Evolutionary conservation across 2,113 vertebrate species (phyloP), one percentile per base, ranked within the genome.

Genomic region (Scomber scombrus): DNA sequence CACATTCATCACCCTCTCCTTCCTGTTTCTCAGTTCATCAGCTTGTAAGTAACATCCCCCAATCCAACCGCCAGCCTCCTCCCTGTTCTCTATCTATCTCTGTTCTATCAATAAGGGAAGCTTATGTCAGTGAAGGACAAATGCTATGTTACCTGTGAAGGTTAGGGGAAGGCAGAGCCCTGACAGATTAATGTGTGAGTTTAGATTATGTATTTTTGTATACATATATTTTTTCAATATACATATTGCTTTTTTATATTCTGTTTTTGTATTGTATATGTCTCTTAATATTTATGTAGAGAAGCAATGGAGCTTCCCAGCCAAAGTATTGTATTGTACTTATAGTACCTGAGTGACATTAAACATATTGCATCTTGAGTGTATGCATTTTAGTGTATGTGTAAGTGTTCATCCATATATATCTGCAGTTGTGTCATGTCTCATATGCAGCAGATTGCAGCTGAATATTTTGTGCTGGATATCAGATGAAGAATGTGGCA

Each of bases 101-200:
- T 58, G 18, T 75, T 82, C 58, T 26, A 75, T 52, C 81, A 77
- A 85, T 82, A 80, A 82, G 5, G 47, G 69, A 51, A 13, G 49
- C 15, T 26, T 19, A 26, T 81, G 80, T 69, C 79, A 83, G 54
- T 75, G 62, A 82, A 77, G 73, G 77, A 78, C 60, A 73, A 13
- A n/a, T 18, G n/a, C 19, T 77, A n/a, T 34, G 63, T 80, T 87
- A 82, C 60, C 65, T 77, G 72, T 73, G 49, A 55, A 85, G 75
- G 85, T 55, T 65, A 74, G 56, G 46, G 10, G 26, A 60, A 68
- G 58, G 18, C 12, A 56, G 8, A 34, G 8, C 18, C 5, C 43
- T 16, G 34, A 57, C 7, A 26, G 43, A 26, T 67, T 70, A 51
- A 65, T 52, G 34, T 40, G 34, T 40, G 34, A 40, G 34, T 40